Base-by-base conservation (phyloP, 2,113 vertebrate species). In the Oophaga pumilio region DNA sequence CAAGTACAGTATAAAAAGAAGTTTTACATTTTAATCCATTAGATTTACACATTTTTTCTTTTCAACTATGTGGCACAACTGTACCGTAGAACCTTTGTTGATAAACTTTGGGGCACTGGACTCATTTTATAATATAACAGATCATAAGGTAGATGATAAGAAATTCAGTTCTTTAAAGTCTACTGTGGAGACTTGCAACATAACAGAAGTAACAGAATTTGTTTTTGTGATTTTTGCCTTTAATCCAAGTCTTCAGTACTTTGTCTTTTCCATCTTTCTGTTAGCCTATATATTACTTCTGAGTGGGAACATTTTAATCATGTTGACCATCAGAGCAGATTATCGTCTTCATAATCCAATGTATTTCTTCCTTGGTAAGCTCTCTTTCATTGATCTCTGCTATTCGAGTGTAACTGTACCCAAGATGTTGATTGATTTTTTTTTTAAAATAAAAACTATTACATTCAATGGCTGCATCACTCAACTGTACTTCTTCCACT, bases 401-500 rank as follows among this genome's bases (percentile, higher is more conserved):
- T 91, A 92, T 69, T 93, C 92, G 10, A 90, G 88, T 76, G 92
- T 89, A 26, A 90, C 91, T 53, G 92, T 93, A 2, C 92, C 92
- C 73, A 93, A 91, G 76, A 91, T 93, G 91, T 77, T 93, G 18
- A 50, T 90, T 77, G 92, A 91, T 43, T 93, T 93, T 64, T 83
- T 93, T 24, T 71, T 76, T n/a, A 82, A 90, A 1, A 91, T 86
- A 2, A 86, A 77, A 50, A 14, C 85, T 7, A 93, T 93, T 71
- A 92, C 93, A 84, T 93, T 92, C 73, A 88, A 89, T 14, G 90
- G 90, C 8, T 93, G 92, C 71, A 91, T 89, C 17, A 82, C 91
- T n/a, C 93, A 93, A 5, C 88, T 93, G 0, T 93, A 92, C 73
- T 91, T 90, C 13, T 93, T 93, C 85, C 91, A 93, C 78, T 93